Base-by-base conservation (phyloP, 2,113 vertebrate species). In the Vicugna pacos region DNA sequence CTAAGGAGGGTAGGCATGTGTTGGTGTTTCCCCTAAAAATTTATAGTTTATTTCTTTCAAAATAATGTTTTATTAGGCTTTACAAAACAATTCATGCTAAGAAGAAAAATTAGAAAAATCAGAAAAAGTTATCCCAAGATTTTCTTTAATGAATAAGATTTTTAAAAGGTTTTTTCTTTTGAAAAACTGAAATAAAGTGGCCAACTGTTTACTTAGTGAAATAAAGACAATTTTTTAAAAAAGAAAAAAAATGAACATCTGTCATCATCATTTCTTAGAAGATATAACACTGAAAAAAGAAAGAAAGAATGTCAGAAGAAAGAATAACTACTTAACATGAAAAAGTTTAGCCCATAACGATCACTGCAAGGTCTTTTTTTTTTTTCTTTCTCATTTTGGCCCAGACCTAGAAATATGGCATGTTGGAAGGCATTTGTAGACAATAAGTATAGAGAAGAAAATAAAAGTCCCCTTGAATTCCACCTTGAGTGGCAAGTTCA, bases 31-130 rank as follows among this genome's bases (percentile, higher is more conserved):
- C 5, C 48, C n/a, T 50, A 58, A 94, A 81, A 73, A 48, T 22
- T 48, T 24, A 70, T 42, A 6, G 20, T 77, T 96, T 89, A 32
- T 95, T 95, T 85, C 22, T 89, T 60, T 85, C 35, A 64, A 91
- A 95, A 86, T 60, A 42, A 80, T 5, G 5, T 83, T 93, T 32
- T 69, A 70, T 93, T 92, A 42, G 1, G 52, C 70, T 93, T 92
- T 64, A 70, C n/a, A 91, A 92, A 86, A 84, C 14, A 96, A 80
- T 65, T 42, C 13, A 56, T 22, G 16, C 56, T 83, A 75, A 52
- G 32, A 54, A 58, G 22, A 88, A 92, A 94, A 87, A 15, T 64
- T 20, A 79, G 52, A 54, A 89, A 89, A 70, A 58, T 46, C 60
- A 77, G 48, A 52, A 84, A 42, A 5, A 62, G 8, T 82, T 86